Percentiles rank a stretch among this genome's conserved stretches.
Evolutionary conservation across 1,140 invertebrate species (phyloP).

Genomic region (Brachionus plicatilis): DNA sequence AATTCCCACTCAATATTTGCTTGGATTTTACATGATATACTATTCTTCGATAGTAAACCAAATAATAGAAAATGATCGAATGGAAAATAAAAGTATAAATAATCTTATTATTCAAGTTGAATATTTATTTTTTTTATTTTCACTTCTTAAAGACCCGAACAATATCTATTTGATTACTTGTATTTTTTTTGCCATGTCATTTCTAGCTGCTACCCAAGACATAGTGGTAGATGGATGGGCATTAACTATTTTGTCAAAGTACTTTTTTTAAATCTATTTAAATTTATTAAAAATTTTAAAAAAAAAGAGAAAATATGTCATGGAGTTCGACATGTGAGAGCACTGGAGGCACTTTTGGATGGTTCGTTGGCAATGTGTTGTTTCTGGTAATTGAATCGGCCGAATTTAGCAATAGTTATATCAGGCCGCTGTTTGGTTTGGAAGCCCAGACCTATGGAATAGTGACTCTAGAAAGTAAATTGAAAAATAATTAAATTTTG

Average conservation of each 20-base stretch:
- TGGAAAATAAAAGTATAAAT: neutral
- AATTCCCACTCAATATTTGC: constrained; percentile 73
- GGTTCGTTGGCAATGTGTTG: constrained; percentile 91
- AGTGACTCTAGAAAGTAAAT: neutral
- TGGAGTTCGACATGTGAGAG: constrained; percentile 98
- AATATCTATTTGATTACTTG: constrained; percentile 62
- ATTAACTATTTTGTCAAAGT: constrained; percentile 78
- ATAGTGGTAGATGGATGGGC: constrained; percentile 99
- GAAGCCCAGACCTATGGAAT: neutral
- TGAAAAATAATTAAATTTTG: neutral
- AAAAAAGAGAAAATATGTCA: constrained; percentile 73
- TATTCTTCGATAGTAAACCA: constrained; percentile 47
- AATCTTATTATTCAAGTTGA: neutral
- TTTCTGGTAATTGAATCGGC: constrained; percentile 95
- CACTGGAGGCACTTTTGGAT: constrained; percentile 94
- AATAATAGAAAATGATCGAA: constrained; percentile 51
- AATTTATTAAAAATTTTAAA: neutral
- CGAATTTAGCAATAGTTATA: constrained; percentile 63
- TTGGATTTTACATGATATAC: constrained; percentile 51
- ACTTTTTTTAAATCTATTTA: neutral
- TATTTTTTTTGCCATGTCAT: constrained; percentile 76
- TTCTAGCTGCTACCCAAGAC: constrained; percentile 90
- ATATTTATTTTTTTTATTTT: neutral
- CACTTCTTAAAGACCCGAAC: neutral
- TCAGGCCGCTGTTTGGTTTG: neutral